phyloP scores from a whole-genome alignment of 2,888 invertebrate species.

The Embidobia sp. region DNA sequence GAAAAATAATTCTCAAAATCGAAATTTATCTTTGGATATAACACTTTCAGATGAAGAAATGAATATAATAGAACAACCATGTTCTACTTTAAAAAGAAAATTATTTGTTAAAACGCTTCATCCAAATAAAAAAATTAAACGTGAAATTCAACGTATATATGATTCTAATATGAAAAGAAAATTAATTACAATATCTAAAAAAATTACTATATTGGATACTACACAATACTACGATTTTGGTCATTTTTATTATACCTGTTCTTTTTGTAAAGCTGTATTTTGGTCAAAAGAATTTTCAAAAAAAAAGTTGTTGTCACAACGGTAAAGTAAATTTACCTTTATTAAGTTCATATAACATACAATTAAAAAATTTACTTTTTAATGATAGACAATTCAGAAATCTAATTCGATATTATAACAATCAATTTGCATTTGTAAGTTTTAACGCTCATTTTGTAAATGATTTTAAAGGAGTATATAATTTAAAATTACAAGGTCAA shows the following conservation, averaged over 20 bases:
- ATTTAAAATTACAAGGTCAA: slow-evolving; percentile 15
- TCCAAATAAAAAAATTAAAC: too few species aligned
- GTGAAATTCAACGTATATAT: too few species aligned
- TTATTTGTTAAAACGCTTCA: too few species aligned
- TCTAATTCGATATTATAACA: slow-evolving; percentile 11
- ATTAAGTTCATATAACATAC: not conserved
- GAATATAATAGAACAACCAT: too few species aligned
- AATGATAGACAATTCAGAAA: slow-evolving; percentile 1
- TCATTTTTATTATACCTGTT: not conserved
- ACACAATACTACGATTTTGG: too few species aligned
- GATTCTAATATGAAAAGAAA: slow-evolving; percentile 3
- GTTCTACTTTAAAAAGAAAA: too few species aligned
- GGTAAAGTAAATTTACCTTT: slow-evolving; percentile 3
- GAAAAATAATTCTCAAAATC: too few species aligned
- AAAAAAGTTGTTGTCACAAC: slow-evolving; percentile 5
- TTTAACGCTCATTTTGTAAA: slow-evolving; percentile 4
- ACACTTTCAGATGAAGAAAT: too few species aligned
- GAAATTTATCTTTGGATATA: too few species aligned
- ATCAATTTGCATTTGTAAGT: slow-evolving; percentile 8
- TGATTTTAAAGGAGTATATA: not conserved
- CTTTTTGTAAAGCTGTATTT: not conserved
- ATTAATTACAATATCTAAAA: not conserved
- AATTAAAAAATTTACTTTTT: slow-evolving; percentile 4
- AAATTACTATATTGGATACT: not conserved
- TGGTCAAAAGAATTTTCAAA: not conserved